These are phyloP conservation scores for Syncerus caffer DNA, from an alignment of 2,797 vertebrate genomes.

Conservation along the genomic window DNA sequence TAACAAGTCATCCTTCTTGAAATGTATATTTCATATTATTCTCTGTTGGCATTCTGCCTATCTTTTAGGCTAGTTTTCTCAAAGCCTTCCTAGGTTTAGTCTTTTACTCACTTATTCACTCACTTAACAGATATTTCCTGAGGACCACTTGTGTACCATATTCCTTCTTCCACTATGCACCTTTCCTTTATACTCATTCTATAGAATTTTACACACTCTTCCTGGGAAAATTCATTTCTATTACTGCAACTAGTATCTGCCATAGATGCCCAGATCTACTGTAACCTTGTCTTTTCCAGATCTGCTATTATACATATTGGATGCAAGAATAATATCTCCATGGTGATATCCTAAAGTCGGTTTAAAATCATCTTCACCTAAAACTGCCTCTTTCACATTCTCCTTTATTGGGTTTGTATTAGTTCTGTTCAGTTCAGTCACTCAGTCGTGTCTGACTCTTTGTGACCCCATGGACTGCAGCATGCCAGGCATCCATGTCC, in stretches of 20 bases:
- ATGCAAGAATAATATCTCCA: background rate
- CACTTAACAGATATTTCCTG: background rate
- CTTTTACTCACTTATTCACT: background rate
- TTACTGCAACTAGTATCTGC: background rate
- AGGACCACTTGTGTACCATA: background rate
- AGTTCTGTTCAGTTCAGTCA: no score
- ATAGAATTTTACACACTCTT: background rate
- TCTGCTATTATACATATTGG: background rate
- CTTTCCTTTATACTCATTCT: background rate
- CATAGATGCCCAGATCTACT: background rate
- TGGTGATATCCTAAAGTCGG: background rate
- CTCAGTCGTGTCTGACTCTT: no score
- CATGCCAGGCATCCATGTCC: background rate
- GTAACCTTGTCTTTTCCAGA: background rate
- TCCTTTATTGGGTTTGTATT: background rate
- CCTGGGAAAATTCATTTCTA: background rate
- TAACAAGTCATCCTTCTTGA: background rate
- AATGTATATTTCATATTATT: background rate
- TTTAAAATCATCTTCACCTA: background rate
- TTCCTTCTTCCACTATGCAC: background rate
- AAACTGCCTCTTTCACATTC: background rate
- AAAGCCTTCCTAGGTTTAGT: background rate
- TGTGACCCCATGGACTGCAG: no score
- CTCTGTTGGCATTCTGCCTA: background rate
- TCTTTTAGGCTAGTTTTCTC: background rate